Conservation (phyloP, 2,113 vertebrate species). For the Tricholaema leucomelas region DNA sequence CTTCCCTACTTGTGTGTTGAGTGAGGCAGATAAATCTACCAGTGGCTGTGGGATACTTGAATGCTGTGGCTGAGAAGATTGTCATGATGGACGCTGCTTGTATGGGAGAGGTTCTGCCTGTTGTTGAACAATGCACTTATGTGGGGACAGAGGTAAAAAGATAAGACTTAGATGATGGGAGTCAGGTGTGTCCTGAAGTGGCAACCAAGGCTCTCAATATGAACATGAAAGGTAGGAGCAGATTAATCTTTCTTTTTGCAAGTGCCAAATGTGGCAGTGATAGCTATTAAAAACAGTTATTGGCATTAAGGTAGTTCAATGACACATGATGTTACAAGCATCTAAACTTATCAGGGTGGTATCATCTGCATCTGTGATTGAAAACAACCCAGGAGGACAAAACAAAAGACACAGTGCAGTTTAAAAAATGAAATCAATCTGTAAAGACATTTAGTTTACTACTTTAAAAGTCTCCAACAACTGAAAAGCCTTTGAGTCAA, state of each 20-base stretch:
- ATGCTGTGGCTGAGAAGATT: neutral
- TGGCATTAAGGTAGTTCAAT: neutral
- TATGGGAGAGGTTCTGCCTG: neutral
- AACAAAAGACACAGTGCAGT: neutral
- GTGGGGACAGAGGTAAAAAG: neutral
- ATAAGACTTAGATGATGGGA: neutral
- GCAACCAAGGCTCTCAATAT: neutral
- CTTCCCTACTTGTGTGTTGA: neutral
- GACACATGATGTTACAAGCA: neutral
- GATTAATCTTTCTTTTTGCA: neutral
- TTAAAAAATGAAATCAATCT: neutral
- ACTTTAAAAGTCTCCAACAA: neutral
- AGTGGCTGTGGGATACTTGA: neutral
- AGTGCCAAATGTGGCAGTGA: neutral
- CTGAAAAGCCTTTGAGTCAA: neutral
- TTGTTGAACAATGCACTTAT: accelerated
- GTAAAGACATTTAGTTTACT: neutral
- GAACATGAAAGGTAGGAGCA: neutral
- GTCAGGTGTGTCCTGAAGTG: neutral
- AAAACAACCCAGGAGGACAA: neutral
- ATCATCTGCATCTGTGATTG: neutral
- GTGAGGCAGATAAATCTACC: neutral
- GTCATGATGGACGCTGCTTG: neutral
- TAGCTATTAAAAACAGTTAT: neutral
- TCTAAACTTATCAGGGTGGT: neutral